These are phyloP conservation scores for Pinna nobilis DNA, from an alignment of 1,140 invertebrate species.

Conservation along the genomic window DNA sequence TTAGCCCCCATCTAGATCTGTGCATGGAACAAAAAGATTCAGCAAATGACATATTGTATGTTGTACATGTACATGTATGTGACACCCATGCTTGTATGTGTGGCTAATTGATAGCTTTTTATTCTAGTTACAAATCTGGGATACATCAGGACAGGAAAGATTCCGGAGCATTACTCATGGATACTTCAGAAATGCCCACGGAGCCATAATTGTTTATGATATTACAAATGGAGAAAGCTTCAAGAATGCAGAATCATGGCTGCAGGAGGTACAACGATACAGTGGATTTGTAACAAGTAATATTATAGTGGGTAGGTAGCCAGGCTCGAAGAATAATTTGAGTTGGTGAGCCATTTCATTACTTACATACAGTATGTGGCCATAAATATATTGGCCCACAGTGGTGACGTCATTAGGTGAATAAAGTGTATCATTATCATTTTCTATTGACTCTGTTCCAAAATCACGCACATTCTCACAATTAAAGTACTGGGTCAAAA, in stretches of 20 bases:
- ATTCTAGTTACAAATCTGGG: constrained; percentile 36
- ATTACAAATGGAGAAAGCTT: constrained; percentile 41
- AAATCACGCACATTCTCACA: too few relatives aligned
- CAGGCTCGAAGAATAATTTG: neutral
- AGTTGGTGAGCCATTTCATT: too few relatives aligned
- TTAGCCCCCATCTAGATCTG: too few relatives aligned
- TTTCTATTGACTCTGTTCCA: too few relatives aligned
- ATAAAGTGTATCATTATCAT: too few relatives aligned
- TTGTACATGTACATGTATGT: neutral
- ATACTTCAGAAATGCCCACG: constrained; percentile 45
- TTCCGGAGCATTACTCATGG: constrained; percentile 78
- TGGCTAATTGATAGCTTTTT: neutral
- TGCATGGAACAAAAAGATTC: too few relatives aligned
- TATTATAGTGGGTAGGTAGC: constrained; percentile 34
- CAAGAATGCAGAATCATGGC: constrained; percentile 12
- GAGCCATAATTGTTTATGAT: constrained; percentile 46
- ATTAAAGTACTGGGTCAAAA: too few relatives aligned
- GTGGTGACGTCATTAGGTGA: neutral
- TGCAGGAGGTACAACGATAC: constrained; percentile 19
- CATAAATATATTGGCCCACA: neutral
- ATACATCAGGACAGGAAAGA: constrained; percentile 86
- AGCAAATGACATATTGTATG: neutral
- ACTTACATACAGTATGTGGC: neutral
- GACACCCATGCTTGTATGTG: neutral
- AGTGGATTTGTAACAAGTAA: constrained; percentile 23